Evolutionary conservation across 2,113 vertebrate species (phyloP).

Genomic region (Taxidea taxus): DNA sequence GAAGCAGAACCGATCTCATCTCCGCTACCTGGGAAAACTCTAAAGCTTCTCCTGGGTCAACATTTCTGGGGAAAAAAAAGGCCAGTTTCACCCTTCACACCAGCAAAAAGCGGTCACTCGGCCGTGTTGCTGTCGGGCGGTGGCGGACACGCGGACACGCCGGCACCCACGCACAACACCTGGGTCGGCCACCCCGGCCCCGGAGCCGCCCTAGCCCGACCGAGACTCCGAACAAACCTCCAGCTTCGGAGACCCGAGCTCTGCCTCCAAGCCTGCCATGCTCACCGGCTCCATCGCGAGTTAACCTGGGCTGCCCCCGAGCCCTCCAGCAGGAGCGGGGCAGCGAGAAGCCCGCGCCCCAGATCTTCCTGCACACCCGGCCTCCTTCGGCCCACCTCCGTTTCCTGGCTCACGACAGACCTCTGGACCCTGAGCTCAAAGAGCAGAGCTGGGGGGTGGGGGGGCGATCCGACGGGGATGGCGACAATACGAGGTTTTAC

Average conservation of each 20-base stretch:
- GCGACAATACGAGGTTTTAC: slow-evolving; percentile 65
- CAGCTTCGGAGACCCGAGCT: not conserved
- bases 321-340: not conserved
- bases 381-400: not conserved
- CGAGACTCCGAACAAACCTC: not conserved
- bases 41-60: not conserved
- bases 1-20: slow-evolving; percentile 18
- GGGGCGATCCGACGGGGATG: slow-evolving; percentile 54
- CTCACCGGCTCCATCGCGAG: not conserved
- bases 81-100: not conserved
- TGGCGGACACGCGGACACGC: not conserved
- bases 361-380: not conserved
- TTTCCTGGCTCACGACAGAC: slow-evolving; percentile 60
- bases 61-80: not conserved
- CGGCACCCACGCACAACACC: not conserved
- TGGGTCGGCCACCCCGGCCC: not conserved
- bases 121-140: not conserved
- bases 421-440: slow-evolving; percentile 55
- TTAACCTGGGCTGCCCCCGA: not conserved
- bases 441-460: slow-evolving; percentile 57
- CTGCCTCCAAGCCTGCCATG: not conserved
- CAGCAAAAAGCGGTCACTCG: not conserved
- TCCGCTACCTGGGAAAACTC: not conserved
- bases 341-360: not conserved
- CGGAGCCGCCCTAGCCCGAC: not conserved